phyloP scores from a whole-genome alignment of 2,113 vertebrate genomes.

The Arizona elegans region DNA sequence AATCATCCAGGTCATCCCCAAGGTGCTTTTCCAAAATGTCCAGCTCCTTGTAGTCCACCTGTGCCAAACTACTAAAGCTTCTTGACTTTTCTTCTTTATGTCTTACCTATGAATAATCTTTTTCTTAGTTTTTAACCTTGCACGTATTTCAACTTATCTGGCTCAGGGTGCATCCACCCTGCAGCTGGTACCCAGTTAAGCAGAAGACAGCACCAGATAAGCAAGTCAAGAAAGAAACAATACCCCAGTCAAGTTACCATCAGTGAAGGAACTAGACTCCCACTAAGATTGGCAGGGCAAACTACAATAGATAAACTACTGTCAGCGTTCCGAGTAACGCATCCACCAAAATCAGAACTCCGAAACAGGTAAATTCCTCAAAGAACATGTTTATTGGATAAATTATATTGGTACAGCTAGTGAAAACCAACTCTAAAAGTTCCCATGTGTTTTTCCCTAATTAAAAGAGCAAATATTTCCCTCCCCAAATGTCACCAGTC shows the following conservation, averaged over 20 bases:
- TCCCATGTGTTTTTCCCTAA: no score
- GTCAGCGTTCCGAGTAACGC: no score
- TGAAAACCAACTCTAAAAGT: no score
- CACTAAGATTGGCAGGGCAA: neutral
- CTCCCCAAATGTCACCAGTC: no score
- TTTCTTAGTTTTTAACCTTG: neutral
- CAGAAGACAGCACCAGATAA: neutral
- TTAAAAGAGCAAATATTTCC: no score
- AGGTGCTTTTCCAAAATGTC: neutral
- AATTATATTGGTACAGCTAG: no score
- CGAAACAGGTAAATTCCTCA: no score
- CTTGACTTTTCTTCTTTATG: neutral
- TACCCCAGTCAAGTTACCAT: neutral
- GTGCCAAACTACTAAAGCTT: neutral
- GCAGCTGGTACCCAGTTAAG: neutral
- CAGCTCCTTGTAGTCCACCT: neutral
- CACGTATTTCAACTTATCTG: neutral
- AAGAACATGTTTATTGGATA: no score
- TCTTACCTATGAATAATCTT: neutral
- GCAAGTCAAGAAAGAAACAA: neutral
- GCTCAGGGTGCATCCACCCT: neutral
- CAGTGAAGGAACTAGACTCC: neutral
- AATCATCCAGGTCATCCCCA: neutral
- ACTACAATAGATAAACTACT: neutral
- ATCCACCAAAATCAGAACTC: no score